A percentile compares a stretch with the other conserved stretches of the same genome.
Evolutionary conservation across 2,113 vertebrate genomes (phyloP).

Genomic region (Zapornia atra): DNA sequence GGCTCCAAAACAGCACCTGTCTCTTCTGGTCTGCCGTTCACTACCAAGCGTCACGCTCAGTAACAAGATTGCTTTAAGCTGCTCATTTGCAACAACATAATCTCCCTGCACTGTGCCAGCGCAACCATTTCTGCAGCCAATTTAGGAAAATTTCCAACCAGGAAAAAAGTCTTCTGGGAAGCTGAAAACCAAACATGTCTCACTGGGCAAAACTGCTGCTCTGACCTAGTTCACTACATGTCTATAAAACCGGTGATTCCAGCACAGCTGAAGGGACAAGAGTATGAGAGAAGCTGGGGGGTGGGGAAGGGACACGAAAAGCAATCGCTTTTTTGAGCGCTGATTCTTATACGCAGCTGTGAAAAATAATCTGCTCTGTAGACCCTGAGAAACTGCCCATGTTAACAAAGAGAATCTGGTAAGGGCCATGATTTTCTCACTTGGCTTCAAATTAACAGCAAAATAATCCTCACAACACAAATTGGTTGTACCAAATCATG

Average conservation of each 20-base stretch:
- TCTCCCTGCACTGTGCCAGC: not conserved
- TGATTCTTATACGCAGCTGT: not conserved
- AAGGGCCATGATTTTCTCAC: constrained; percentile 1
- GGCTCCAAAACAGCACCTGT: not conserved
- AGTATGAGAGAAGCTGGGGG: not conserved
- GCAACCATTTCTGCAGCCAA: constrained; percentile 4
- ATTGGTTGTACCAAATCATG: not conserved
- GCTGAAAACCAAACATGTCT: not conserved
- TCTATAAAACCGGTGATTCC: not conserved
- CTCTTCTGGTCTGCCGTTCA: not conserved
- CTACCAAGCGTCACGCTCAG: not conserved
- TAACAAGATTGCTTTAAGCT: constrained; percentile 6
- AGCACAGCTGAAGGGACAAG: not conserved
- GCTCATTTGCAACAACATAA: not conserved
- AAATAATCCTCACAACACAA: constrained; percentile 1
- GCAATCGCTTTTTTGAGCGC: not conserved
- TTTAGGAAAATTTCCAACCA: not conserved
- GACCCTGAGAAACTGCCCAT: not conserved
- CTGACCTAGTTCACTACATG: not conserved
- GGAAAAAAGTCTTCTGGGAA: not conserved
- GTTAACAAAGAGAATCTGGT: not conserved
- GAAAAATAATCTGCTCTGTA: not conserved
- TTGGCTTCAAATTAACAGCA: constrained; percentile 31
- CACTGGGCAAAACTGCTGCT: not conserved
- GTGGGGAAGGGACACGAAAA: not conserved